Conservation (phyloP, 2,113 vertebrate species). For the Cepphus grylle region DNA sequence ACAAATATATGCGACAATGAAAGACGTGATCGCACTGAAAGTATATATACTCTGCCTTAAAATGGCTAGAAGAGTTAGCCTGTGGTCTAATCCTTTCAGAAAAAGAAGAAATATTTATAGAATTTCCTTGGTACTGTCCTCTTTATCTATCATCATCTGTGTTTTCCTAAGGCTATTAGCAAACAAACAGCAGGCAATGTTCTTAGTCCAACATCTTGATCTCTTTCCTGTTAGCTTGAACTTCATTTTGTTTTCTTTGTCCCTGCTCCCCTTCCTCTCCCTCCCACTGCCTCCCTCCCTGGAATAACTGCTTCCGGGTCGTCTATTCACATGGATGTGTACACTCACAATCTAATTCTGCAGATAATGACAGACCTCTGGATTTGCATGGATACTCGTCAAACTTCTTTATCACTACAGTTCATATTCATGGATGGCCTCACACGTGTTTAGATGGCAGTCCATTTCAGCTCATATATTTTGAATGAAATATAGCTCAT, state of each 20-base stretch:
- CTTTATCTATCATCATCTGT: neutral
- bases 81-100: neutral
- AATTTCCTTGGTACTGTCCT: neutral
- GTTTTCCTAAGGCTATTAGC: neutral
- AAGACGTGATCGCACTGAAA: neutral
- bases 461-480: neutral
- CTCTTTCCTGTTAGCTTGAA: neutral
- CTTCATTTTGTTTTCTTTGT: neutral
- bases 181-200: neutral
- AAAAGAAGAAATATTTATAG: neutral
- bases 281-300: rapidly evolving
- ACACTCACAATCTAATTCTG: neutral
- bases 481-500: neutral
- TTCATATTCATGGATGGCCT: neutral
- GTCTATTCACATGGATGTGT: neutral
- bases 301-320: neutral
- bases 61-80: neutral
- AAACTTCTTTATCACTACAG: neutral
- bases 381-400: neutral
- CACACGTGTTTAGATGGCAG: neutral
- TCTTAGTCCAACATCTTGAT: neutral
- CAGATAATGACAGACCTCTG: neutral
- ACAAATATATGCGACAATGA: neutral
- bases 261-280: neutral
- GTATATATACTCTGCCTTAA: neutral